Base-by-base conservation (phyloP, 1,140 invertebrate genomes). In the Eueides isabella region DNA sequence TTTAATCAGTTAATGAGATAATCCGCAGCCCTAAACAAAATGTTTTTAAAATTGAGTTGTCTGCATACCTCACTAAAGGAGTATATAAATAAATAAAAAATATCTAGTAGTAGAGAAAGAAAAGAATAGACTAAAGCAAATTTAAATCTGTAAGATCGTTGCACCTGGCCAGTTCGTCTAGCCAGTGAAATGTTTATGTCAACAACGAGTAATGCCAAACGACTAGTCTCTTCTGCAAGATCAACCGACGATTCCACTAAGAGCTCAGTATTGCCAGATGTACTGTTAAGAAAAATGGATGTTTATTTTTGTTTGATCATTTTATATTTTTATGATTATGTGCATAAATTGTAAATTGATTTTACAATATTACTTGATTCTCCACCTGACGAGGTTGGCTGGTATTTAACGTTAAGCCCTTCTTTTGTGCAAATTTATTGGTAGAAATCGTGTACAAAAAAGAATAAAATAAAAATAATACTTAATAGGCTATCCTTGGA, bases 131-230 rank as follows among this genome's bases (percentile, higher is more conserved):
- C 19, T 55, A 23, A 23, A 55, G 3, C 19, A 26, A 55, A 55
- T 23, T 44, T 26, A 55, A 26, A 12, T 55, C 48, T 26, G 5
- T 63, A 61, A 67, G 72, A 78, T 77, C 73, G 73, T 76, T 76
- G 71, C 79, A 82, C 75, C 81, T 80, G 82, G 79, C 71, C 72
- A 77, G 67, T 70, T 75, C 73, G 63, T 68, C 67, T 55, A 66
- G 74, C 77, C 72, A 75, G 72, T 70, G 71, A 74, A 72, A 62
- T 86, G 84, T 88, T 85, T 88, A 86, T 86, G 82, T 88, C 86
- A 88, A 88, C 86, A 86, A 80, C 75, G 77, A 67, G 72, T 72
- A 64, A 79, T 85, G 85, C 82, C 84, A 87, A 83, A 62, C 62
- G 63, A 66, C 62, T 19, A 44, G 61, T 65, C 72, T 55, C 68